A percentile compares a stretch with the other conserved stretches of the same genome.
These are phyloP conservation scores for Leucoraja erinaceus DNA, from an alignment of 2,113 vertebrate genomes.

Conservation along the genomic window DNA sequence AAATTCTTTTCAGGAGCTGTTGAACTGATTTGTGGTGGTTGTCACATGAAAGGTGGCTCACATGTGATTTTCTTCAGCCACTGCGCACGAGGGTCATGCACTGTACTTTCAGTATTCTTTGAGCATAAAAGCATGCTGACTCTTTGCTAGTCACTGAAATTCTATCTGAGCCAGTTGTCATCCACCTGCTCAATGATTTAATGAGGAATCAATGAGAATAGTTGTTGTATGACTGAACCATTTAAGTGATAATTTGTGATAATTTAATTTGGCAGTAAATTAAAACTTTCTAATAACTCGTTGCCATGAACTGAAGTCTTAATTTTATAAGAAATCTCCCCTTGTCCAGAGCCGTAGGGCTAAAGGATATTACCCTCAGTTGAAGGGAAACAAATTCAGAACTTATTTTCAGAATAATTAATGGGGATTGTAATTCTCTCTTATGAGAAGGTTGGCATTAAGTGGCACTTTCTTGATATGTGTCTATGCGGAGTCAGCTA, in stretches of 20 bases:
- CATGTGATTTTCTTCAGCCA: background rate
- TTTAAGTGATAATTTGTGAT: background rate
- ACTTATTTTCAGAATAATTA: background rate
- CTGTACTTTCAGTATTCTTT: background rate
- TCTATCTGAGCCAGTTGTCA: background rate
- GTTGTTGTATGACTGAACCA: background rate
- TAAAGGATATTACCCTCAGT: background rate
- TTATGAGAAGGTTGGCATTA: no score
- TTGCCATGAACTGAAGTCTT: background rate
- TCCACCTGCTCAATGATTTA: background rate
- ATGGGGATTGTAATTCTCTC: no score
- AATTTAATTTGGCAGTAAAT: background rate
- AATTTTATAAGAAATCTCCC: background rate
- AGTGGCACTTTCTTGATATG: no score
- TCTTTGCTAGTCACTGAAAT: background rate
- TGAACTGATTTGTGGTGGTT: background rate
- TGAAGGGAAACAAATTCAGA: background rate
- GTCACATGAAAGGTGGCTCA: background rate
- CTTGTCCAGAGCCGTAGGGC: background rate
- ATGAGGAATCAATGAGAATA: background rate
- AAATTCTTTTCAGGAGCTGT: background rate
- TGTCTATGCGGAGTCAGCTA: no score
- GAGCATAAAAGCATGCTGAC: background rate
- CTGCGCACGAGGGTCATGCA: background rate
- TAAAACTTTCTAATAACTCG: background rate